These are phyloP conservation scores for Prosapia bicincta DNA, from an alignment of 2,888 invertebrate genomes.

Conservation along the genomic window DNA sequence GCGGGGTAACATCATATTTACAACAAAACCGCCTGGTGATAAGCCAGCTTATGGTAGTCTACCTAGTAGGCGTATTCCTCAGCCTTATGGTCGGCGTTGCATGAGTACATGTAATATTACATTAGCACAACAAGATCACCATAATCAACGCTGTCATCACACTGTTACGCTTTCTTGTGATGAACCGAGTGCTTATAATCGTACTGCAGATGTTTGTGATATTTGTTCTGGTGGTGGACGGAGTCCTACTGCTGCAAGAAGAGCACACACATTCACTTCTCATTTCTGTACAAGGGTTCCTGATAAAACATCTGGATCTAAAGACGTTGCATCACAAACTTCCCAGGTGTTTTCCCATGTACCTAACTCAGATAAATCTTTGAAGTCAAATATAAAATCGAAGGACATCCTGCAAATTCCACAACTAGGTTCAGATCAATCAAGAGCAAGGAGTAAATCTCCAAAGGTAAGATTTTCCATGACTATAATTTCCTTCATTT, in stretches of 20 bases:
- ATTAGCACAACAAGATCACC: slow-evolving; percentile 47
- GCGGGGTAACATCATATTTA: slow-evolving; percentile 53
- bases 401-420: slow-evolving; percentile 6
- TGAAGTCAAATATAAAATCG: not conserved
- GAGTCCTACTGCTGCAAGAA: slow-evolving; percentile 34
- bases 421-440: not conserved
- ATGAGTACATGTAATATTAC: slow-evolving; percentile 67
- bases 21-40: slow-evolving; percentile 44
- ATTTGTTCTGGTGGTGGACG: slow-evolving; percentile 35
- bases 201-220: slow-evolving; percentile 28
- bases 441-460: slow-evolving; percentile 8
- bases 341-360: slow-evolving; percentile 23
- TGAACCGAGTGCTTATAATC: slow-evolving; percentile 39
- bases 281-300: slow-evolving; percentile 45
- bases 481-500: not conserved
- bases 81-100: slow-evolving; percentile 53
- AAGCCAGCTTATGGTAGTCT: slow-evolving; percentile 58
- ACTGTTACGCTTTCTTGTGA: slow-evolving; percentile 43
- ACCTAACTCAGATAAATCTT: slow-evolving; percentile 30
- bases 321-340: slow-evolving; percentile 55
- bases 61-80: slow-evolving; percentile 41
- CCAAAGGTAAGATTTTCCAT: slow-evolving; percentile 25
- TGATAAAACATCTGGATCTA: slow-evolving; percentile 42
- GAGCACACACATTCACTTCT: slow-evolving; percentile 44
- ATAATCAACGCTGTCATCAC: slow-evolving; percentile 44